A percentile compares a stretch with the other conserved stretches of the same genome.
Evolutionary conservation across 1,140 invertebrate species (phyloP).

Genomic region (Riptortus pedestris): DNA sequence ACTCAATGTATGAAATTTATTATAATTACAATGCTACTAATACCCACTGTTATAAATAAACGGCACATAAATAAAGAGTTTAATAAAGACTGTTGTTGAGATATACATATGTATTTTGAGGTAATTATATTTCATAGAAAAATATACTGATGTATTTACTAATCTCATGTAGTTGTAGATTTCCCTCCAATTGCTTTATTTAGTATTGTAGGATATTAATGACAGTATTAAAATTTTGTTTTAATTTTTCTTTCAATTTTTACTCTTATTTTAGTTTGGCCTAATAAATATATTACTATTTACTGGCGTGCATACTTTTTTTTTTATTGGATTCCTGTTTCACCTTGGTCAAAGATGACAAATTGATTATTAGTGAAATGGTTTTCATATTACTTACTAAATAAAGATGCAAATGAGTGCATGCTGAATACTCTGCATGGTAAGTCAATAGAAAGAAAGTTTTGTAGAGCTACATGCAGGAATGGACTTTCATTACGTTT

Average conservation of each 20-base stretch:
- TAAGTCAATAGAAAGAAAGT: too few species aligned
- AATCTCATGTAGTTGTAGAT: neutral
- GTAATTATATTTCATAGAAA: conserved; percentile 9
- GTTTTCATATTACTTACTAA: too few species aligned
- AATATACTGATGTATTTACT: conserved; percentile 8
- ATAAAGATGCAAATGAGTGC: too few species aligned
- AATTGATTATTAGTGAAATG: too few species aligned
- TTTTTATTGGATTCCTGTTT: too few species aligned
- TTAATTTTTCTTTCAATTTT: neutral
- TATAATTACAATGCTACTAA: neutral
- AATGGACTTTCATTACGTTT: too few species aligned
- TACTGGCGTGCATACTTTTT: too few species aligned
- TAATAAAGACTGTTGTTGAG: conserved; percentile 12
- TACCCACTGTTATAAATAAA: conserved; percentile 8
- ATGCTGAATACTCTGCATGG: too few species aligned
- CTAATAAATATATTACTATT: conserved; percentile 3
- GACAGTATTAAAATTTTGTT: too few species aligned
- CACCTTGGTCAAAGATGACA: too few species aligned
- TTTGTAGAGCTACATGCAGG: too few species aligned
- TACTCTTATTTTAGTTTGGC: neutral
- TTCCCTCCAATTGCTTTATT: neutral
- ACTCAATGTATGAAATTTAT: neutral
- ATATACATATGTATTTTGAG: conserved; percentile 11
- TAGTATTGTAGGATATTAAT: neutral
- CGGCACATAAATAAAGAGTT: conserved; percentile 12